These are phyloP conservation scores for Strix uralensis DNA, from an alignment of 2,113 vertebrate genomes.

Conservation along the genomic window DNA sequence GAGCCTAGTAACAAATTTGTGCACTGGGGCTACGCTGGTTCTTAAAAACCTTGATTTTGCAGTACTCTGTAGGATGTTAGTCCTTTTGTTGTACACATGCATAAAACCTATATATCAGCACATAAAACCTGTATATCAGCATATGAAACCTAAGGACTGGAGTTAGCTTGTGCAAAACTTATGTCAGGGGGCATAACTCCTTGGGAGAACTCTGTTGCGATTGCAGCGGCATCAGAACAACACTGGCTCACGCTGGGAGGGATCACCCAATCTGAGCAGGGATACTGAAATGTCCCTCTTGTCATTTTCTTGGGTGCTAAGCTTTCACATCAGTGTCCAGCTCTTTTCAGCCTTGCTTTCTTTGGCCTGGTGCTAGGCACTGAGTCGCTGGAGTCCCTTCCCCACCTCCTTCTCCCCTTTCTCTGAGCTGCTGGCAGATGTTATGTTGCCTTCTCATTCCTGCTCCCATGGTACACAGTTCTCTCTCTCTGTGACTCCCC, in stretches of 20 bases:
- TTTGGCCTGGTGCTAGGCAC: not conserved
- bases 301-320: not conserved
- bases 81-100: not conserved
- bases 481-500: not conserved
- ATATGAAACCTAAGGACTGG: not conserved
- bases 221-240: not conserved
- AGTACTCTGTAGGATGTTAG: not conserved
- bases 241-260: fast-evolving
- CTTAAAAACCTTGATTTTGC: not conserved
- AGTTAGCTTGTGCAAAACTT: not conserved
- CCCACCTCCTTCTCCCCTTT: not conserved
- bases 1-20: not conserved
- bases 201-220: fast-evolving
- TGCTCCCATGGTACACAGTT: not conserved
- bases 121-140: not conserved
- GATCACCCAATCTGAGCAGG: not conserved
- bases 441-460: not conserved
- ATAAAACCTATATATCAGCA: not conserved
- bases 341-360: not conserved
- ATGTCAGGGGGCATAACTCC: not conserved
- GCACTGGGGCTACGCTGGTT: fast-evolving
- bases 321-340: not conserved
- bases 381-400: not conserved
- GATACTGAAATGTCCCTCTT: not conserved
- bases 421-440: not conserved